These are phyloP conservation scores for Hipposideros armiger DNA, from an alignment of 2,113 vertebrate genomes.

Conservation along the genomic window DNA sequence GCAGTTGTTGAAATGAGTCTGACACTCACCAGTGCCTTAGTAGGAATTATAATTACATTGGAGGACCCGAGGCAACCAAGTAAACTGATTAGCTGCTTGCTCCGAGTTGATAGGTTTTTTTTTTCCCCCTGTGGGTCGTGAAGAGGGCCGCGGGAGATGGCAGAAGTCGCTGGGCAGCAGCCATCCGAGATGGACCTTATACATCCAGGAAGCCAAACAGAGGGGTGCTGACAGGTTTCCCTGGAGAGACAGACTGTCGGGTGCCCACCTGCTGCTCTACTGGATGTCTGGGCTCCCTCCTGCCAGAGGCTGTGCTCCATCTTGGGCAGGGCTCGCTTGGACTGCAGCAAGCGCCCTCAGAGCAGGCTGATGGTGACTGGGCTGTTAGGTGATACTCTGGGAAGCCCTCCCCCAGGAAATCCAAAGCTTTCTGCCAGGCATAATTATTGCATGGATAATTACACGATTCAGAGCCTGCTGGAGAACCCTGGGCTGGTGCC, in stretches of 20 bases:
- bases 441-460: slow-evolving; percentile 81
- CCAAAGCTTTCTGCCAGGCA: slow-evolving; percentile 69
- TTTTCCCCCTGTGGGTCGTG: background rate
- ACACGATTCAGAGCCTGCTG: slow-evolving; percentile 78
- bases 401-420: slow-evolving; percentile 69
- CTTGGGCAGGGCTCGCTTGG: background rate
- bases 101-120: slow-evolving; percentile 69
- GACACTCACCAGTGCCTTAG: slow-evolving; percentile 63
- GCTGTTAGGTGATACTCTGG: slow-evolving; percentile 30
- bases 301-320: background rate
- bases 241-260: background rate
- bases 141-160: slow-evolving; percentile 55
- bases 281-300: background rate
- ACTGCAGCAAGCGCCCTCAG: background rate
- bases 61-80: slow-evolving; percentile 76
- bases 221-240: background rate
- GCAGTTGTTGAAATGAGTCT: slow-evolving; percentile 52
- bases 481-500: slow-evolving; percentile 70
- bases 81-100: slow-evolving; percentile 69
- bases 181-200: background rate
- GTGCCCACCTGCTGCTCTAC: background rate
- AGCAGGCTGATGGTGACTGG: background rate
- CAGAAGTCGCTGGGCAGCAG: background rate
- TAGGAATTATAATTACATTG: slow-evolving; percentile 76
- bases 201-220: background rate